Evolutionary conservation across 1,140 invertebrate genomes (phyloP).

Genomic region (Aphaenogaster floridana): DNA sequence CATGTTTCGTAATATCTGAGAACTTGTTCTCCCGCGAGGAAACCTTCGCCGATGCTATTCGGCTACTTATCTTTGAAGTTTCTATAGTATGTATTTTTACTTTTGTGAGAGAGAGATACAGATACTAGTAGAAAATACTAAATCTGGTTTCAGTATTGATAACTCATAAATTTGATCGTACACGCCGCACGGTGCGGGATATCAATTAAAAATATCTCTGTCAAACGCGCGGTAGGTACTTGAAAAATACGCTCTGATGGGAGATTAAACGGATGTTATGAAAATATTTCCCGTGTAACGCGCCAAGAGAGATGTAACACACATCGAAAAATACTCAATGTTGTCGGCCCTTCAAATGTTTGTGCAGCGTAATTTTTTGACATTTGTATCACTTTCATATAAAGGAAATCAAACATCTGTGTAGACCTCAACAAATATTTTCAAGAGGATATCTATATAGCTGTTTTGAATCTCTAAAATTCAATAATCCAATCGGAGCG

Average conservation of each 20-base stretch:
- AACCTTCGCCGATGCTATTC: not conserved
- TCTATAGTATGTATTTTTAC: not conserved
- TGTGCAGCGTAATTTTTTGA: slow-evolving; percentile 58
- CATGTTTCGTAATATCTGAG: slow-evolving; percentile 57
- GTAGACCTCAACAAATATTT: slow-evolving; percentile 25
- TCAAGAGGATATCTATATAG: not conserved
- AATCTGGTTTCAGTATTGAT: slow-evolving; percentile 30
- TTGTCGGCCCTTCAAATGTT: slow-evolving; percentile 45
- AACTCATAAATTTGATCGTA: slow-evolving; percentile 41
- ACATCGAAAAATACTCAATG: slow-evolving; percentile 57
- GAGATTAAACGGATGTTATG: slow-evolving; percentile 65
- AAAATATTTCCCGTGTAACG: slow-evolving; percentile 60
- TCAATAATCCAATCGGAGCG: not conserved
- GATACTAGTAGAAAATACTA: not conserved
- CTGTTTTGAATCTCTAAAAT: slow-evolving; percentile 2
- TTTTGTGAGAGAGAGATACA: not conserved
- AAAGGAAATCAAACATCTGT: slow-evolving; percentile 38
- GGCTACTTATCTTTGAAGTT: slow-evolving; percentile 37
- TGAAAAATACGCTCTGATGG: slow-evolving; percentile 60
- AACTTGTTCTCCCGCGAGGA: slow-evolving; percentile 25
- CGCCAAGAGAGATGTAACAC: slow-evolving; percentile 36
- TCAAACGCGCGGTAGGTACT: slow-evolving; percentile 46
- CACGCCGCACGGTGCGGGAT: slow-evolving; percentile 3
- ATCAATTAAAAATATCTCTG: slow-evolving; percentile 63
- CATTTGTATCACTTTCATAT: slow-evolving; percentile 33